Evolutionary conservation across 2,888 invertebrate genomes (phyloP).

Genomic region (Seladonia tumulorum): DNA sequence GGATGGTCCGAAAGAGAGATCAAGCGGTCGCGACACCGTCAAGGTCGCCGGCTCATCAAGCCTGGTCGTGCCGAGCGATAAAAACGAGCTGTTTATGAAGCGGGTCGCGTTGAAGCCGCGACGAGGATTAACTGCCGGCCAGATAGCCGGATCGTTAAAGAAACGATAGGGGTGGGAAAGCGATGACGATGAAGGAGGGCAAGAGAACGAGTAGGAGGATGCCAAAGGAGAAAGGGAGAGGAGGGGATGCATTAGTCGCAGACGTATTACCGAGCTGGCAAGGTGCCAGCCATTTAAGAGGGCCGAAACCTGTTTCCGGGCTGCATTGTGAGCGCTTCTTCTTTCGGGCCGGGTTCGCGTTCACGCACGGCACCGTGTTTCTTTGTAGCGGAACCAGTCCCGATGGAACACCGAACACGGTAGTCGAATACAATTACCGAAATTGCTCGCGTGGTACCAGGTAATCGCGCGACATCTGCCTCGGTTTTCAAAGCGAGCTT

Average conservation of each 20-base stretch:
- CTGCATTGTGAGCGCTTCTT: constrained; percentile 52
- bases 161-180: constrained; percentile 24
- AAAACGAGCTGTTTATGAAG: constrained; percentile 71
- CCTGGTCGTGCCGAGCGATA: constrained; percentile 63
- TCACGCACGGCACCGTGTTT: constrained; percentile 36
- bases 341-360: constrained; percentile 22
- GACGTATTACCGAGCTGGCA: constrained; percentile 67
- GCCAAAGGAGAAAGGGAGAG: background rate
- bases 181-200: background rate
- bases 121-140: constrained; percentile 68
- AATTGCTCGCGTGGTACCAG: constrained; percentile 37
- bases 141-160: constrained; percentile 50
- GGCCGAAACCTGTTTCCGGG: constrained; percentile 72
- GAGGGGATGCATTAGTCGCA: constrained; percentile 56
- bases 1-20: constrained; percentile 23
- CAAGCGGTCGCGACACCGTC: constrained; percentile 52
- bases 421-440: constrained; percentile 47
- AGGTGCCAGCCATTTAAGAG: constrained; percentile 69
- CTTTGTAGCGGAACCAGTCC: constrained; percentile 39
- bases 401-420: constrained; percentile 32
- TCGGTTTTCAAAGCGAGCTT: background rate
- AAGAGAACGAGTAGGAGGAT: background rate
- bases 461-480: background rate
- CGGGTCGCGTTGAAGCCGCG: constrained; percentile 55
- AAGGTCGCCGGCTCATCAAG: constrained; percentile 69